Percentiles rank a stretch among this genome's conserved stretches.
phyloP scores from a whole-genome alignment of 2,888 invertebrate species.

The Caenorhabditis angaria region DNA sequence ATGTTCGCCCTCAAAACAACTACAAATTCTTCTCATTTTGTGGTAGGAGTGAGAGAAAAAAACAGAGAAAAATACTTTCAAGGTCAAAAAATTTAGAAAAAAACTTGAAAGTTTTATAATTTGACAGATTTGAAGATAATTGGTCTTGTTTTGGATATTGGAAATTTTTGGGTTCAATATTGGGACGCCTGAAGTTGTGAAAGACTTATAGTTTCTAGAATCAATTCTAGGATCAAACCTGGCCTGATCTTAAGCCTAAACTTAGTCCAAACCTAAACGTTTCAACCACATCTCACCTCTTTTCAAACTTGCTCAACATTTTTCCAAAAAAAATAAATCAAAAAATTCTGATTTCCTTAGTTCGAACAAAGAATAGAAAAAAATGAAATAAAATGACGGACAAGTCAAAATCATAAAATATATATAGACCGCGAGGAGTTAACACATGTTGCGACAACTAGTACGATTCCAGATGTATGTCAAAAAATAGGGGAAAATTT shows the following conservation, averaged over 20 bases:
- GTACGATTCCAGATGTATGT: not conserved
- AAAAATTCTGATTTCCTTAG: too few species aligned
- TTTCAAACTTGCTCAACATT: conserved; percentile 27
- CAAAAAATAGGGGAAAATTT: too few species aligned
- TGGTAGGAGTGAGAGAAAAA: conserved; percentile 14
- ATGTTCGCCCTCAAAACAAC: conserved; percentile 10
- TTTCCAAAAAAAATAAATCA: not conserved
- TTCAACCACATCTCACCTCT: conserved; percentile 3
- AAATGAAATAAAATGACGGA: too few species aligned
- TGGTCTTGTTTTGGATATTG: conserved; percentile 13
- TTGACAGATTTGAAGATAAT: conserved; percentile 24
- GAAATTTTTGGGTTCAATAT: conserved; percentile 18
- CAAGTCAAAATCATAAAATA: too few species aligned
- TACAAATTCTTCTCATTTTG: too few species aligned
- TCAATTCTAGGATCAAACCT: too few species aligned
- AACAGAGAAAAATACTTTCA: conserved; percentile 12
- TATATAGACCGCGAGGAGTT: not conserved
- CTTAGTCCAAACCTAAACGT: conserved; percentile 18
- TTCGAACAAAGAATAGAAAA: too few species aligned
- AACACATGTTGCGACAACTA: conserved; percentile 13
- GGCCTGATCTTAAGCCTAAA: too few species aligned
- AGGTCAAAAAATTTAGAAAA: not conserved
- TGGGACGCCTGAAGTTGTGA: conserved; percentile 26
- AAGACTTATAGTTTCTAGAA: too few species aligned
- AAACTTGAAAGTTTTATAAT: not conserved